Base-by-base conservation (phyloP, 2,888 invertebrate species). In the Deilephila porcellus region DNA sequence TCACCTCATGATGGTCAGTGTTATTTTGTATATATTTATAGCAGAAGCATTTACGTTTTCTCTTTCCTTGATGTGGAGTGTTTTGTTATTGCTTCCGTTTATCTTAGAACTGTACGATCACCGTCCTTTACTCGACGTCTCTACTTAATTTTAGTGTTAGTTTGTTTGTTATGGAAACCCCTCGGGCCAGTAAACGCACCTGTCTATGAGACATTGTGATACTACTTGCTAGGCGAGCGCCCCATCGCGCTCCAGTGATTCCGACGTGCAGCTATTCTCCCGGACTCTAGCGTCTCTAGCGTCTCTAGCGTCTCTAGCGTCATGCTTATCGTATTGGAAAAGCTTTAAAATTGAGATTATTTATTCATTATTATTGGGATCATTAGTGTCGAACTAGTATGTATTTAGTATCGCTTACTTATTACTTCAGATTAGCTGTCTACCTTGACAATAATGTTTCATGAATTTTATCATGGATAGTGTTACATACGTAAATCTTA, bases 341-440 rank as follows among this genome's bases (percentile, higher is more conserved):
- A 92, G 92, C 92, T 92, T 94, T 94, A 92, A 94, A 89, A 88
- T 92, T 93, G 94, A 94, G 94, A 94, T 94, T 94, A 94, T 91
- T 92, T 93, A 91, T 92, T 89, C 86, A 85, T 88, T 89, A 82
- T 86, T 85, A 89, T 90, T 87, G 88, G 88, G 85, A 88, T 87
- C 83, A 85, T 84, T 85, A 79, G 82, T 84, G 79, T 84, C 82
- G 81, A 75, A 82, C 78, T 86, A 82, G 82, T 82, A 81, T 81
- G 78, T 85, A 80, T 83, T 82, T 85, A 85, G 81, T 81, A 82
- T 82, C 81, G 80, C 78, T 81, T 82, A 81, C 83, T 80, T 77
- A 80, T 78, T 83, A 84, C 79, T 78, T 80, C 67, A 67, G 52
- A 67, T 67, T 52, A 67, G 67, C 82, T 83, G 83, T 88, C 84